Conservation (phyloP, 2,888 invertebrate genomes). For the Cryptus armator region DNA sequence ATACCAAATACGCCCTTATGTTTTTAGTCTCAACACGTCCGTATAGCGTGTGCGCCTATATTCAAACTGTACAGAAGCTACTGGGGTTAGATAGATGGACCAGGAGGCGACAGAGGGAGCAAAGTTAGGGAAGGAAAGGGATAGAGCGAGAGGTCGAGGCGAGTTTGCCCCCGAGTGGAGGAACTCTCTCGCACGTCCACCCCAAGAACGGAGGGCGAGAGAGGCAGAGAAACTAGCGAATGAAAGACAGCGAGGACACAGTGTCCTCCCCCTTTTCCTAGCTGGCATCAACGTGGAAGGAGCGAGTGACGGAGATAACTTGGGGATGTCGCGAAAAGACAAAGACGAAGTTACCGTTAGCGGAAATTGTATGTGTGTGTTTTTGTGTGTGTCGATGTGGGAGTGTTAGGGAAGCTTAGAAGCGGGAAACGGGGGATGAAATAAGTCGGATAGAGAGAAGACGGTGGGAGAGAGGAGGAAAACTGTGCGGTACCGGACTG, state of each 20-base stretch:
- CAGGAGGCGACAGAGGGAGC: slow-evolving; percentile 46
- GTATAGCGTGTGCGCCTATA: neutral
- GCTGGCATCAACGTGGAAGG: slow-evolving; percentile 10
- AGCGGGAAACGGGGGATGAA: slow-evolving; percentile 44
- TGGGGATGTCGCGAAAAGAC: slow-evolving; percentile 54
- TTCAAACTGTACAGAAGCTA: slow-evolving; percentile 6
- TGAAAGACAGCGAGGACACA: slow-evolving; percentile 54
- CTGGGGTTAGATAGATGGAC: slow-evolving; percentile 52
- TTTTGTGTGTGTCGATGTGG: neutral
- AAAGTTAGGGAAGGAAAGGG: slow-evolving; percentile 59
- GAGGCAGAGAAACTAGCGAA: slow-evolving; percentile 44
- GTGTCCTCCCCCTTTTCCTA: slow-evolving; percentile 25
- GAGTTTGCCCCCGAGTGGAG: slow-evolving; percentile 58
- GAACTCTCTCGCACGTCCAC: slow-evolving; percentile 35
- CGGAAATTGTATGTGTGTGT: slow-evolving; percentile 32
- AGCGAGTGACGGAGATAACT: slow-evolving; percentile 16
- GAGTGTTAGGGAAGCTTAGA: slow-evolving; percentile 3
- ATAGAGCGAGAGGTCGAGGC: slow-evolving; percentile 54
- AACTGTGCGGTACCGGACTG: slow-evolving; percentile 62
- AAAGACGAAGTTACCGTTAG: slow-evolving; percentile 19
- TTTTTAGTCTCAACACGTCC: neutral
- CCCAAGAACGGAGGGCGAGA: slow-evolving; percentile 38
- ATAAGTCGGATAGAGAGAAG: slow-evolving; percentile 62
- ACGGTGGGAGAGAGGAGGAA: slow-evolving; percentile 69
- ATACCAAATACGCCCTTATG: slow-evolving; percentile 7